Evolutionary conservation across 2,888 invertebrate genomes (phyloP), one percentile per base, ranked within the genome.

Genomic region (Hetaerina titia): DNA sequence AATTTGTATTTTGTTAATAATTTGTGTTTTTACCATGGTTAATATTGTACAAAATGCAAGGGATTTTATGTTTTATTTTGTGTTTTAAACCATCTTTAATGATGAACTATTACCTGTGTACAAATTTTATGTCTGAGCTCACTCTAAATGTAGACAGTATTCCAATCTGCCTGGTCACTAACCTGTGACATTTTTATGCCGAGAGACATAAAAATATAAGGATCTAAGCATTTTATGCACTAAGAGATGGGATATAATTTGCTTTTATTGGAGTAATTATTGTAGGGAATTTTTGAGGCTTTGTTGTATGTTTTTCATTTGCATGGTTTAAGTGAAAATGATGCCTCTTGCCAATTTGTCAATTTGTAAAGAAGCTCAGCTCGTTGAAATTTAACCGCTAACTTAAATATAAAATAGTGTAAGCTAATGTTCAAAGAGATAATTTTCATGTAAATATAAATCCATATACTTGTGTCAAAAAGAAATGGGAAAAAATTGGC

Each of bases 111-210:
- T 92, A 92, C 56, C 69, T 92, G 56, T 92, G 92, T 69, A 92
- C 92, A 92, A 92, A 92, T 92, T 92, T 95, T 17, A 87, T 94
- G 87, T 94, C 88, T 94, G 87, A 88, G 94, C 88, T 94, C 88
- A 94, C 88, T 94, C 45, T 89, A 88, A 97, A 97, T 97, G 97
- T 97, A 97, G 97, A 97, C 97, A 97, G 97, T 97, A 97, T 97
- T 97, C 97, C 97, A 97, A 97, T 97, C 97, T 97, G 97, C 97
- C 97, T 97, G 96, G 96, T 96, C 96, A 96, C 96, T 96, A 96
- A 96, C 96, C 95, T 95, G 95, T 94, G 95, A 69, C 92, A 74
- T 69, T 69, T n/a, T 56, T 92, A 69, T 88, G 89, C 89, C 69
- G 74, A 92, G 56, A 92, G 92, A 69, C 60, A 11, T 69, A 45